These are phyloP conservation scores for Acridotheres tristis DNA, from an alignment of 2,797 vertebrate species.

Conservation along the genomic window DNA sequence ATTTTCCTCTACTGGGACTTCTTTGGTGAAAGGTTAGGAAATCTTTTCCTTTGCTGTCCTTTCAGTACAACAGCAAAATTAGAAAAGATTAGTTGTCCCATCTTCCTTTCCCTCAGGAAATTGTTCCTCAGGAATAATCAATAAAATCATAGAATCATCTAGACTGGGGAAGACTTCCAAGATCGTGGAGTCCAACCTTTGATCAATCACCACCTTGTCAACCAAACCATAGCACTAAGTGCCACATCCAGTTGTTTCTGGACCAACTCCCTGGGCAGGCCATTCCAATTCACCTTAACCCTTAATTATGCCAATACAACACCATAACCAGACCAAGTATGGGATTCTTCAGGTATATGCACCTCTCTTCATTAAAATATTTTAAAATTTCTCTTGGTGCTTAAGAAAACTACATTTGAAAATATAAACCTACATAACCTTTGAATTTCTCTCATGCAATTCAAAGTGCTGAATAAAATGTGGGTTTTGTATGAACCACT, in stretches of 20 bases:
- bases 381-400: background rate
- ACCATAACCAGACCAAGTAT: background rate
- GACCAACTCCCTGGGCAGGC: background rate
- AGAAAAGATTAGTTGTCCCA: background rate
- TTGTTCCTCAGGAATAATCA: background rate
- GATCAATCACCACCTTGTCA: background rate
- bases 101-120: background rate
- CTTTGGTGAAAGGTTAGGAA: background rate
- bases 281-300: background rate
- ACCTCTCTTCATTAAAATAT: background rate
- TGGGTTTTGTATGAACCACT: background rate
- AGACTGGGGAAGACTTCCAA: background rate
- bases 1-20: background rate
- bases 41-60: background rate
- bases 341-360: background rate
- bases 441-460: background rate
- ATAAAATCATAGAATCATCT: background rate
- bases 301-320: background rate
- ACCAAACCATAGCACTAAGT: background rate
- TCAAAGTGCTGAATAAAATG: background rate
- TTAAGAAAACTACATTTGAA: background rate
- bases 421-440: background rate
- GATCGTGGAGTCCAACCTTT: background rate
- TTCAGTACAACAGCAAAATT: background rate
- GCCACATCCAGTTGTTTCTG: fast-evolving